Evolutionary conservation across 2,797 vertebrate species (phyloP), one percentile per base, ranked within the genome.

Genomic region (Gymnopithys bicolor): DNA sequence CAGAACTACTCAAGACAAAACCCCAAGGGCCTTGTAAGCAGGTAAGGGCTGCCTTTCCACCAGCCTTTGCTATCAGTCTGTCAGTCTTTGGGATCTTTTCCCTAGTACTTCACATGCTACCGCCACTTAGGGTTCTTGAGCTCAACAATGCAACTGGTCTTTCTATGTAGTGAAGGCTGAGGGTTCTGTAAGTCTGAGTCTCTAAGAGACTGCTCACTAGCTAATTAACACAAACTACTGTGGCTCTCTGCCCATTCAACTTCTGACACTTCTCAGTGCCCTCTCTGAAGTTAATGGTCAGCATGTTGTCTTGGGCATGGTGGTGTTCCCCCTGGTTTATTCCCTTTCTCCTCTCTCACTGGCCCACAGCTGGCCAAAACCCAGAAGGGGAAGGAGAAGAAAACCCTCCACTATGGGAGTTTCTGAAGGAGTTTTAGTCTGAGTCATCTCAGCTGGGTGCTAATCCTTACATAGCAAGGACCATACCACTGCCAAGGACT

Each of bases 291-390:
- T 19, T 37, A 17, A 15, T 3, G 4, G 13, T 52, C 56, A 48
- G 46, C 2, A 2, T 0, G 0, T 41, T 87, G 39, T 35, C 78
- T 58, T 3, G 4, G 39, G 49, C n/a, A 59, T 0, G 0, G 21
- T 35, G 17, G 30, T 35, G 32, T 62, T 93, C 28, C 37, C 49
- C 8, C 5, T 37, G 7, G 7, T 63, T 69, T 67, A 52, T 16
- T 60, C 25, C 18, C 30, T 43, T 89, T 81, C 35, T 66, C 24
- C 2, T 81, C 15, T 52, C 23, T 63, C 35, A 46, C 55, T 73
- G 66, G 27, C 32, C 46, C n/a, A 48, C 41, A 88, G 33, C 58
- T 84, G 46, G 27, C 32, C 75, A 78, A 69, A 89, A 86, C n/a
- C 60, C 30, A 52, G 62, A 75, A 75, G 27, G 4, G 13, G 71